phyloP scores from a whole-genome alignment of 2,888 invertebrate species.

The Lathronympha strigana region DNA sequence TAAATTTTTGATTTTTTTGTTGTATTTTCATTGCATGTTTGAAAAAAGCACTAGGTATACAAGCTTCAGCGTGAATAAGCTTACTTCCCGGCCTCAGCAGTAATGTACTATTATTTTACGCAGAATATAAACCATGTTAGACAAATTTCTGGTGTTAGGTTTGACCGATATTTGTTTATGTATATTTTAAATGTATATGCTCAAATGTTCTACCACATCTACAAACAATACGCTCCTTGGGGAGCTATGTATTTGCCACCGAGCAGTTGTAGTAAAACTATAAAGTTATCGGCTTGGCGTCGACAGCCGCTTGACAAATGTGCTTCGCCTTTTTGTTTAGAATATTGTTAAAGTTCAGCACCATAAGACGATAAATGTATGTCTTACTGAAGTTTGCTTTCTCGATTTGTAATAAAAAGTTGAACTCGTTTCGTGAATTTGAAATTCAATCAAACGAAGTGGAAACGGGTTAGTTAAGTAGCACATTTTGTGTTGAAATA shows the following conservation, averaged over 20 bases:
- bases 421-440: not conserved
- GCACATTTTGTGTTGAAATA: not conserved
- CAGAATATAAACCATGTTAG: no score
- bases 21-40: no score
- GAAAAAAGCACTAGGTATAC: no score
- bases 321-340: slow-evolving; percentile 25
- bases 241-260: slow-evolving; percentile 18
- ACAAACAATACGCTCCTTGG: not conserved
- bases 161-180: no score
- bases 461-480: not conserved
- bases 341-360: slow-evolving; percentile 38
- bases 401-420: not conserved
- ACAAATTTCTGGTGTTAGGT: no score
- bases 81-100: no score
- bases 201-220: slow-evolving; percentile 17
- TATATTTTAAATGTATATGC: not conserved
- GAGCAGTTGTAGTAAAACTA: slow-evolving; percentile 34
- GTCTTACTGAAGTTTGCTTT: not conserved
- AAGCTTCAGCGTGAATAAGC: no score
- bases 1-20: no score
- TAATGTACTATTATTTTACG: no score
- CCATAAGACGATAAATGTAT: slow-evolving; percentile 23
- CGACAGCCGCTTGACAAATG: slow-evolving; percentile 23
- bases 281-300: slow-evolving; percentile 23
- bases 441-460: not conserved